Evolutionary conservation across 2,888 invertebrate genomes (phyloP).

Genomic region (Drosophila bunnanda): DNA sequence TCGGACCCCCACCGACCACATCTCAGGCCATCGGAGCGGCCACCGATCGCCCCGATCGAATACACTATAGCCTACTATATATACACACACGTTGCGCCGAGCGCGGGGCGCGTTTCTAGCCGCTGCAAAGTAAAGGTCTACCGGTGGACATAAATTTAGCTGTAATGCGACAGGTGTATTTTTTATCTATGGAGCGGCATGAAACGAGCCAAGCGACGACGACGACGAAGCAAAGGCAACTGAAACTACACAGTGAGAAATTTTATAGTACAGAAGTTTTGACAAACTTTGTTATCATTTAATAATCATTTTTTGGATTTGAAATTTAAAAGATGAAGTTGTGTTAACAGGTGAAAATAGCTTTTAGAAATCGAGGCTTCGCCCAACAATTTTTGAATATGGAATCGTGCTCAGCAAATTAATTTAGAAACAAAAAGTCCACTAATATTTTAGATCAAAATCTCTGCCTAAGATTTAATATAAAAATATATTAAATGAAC

Average conservation of each 20-base stretch:
- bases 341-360: not conserved
- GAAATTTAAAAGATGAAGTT: not conserved
- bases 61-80: constrained; percentile 38
- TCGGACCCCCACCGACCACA: constrained; percentile 80
- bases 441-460: too few species aligned
- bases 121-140: constrained; percentile 82
- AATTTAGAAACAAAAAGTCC: too few species aligned
- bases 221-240: constrained; percentile 19
- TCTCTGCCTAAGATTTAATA: too few species aligned
- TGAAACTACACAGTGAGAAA: constrained; percentile 12
- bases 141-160: constrained; percentile 84
- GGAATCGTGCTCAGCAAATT: too few species aligned
- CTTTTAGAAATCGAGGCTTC: not conserved
- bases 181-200: constrained; percentile 80
- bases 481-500: too few species aligned
- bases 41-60: constrained; percentile 76
- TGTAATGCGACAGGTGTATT: constrained; percentile 84
- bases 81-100: constrained; percentile 15
- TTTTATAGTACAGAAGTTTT: too few species aligned
- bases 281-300: too few species aligned
- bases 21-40: constrained; percentile 43
- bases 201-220: constrained; percentile 56
- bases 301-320: too few species aligned
- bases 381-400: not conserved
- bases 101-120: constrained; percentile 75